phyloP scores from a whole-genome alignment of 2,888 invertebrate species.

The Drosophila suboccidentalis region DNA sequence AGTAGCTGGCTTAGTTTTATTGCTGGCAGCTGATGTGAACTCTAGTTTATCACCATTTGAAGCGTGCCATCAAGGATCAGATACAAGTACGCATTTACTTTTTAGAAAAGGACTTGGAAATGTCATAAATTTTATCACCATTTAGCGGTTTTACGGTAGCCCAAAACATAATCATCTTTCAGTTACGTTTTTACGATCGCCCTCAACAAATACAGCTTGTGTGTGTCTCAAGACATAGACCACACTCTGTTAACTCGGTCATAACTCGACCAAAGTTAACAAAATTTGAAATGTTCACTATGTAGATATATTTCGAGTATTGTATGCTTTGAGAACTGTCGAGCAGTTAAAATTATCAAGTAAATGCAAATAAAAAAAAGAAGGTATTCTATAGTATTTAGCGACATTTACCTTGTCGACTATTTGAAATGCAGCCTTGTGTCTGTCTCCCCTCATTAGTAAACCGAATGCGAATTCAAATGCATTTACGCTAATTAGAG shows the following conservation, averaged over 20 bases:
- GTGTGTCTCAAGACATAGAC: constrained; percentile 7
- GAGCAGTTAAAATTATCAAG: constrained; percentile 5
- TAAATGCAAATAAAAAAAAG: neutral
- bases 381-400: constrained; percentile 2
- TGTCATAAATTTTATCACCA: constrained; percentile 51
- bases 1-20: constrained; percentile 44
- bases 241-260: constrained; percentile 13
- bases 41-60: constrained; percentile 42
- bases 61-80: constrained; percentile 55
- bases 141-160: constrained; percentile 61
- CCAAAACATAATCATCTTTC: constrained; percentile 28
- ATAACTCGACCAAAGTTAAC: constrained; percentile 6
- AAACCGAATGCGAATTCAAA: constrained; percentile 16
- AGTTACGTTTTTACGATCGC: constrained; percentile 24
- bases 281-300: constrained; percentile 18
- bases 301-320: neutral
- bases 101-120: constrained; percentile 18
- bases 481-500: constrained; percentile 45
- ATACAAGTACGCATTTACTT: constrained; percentile 5
- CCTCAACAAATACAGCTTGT: constrained; percentile 46
- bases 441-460: constrained; percentile 13
- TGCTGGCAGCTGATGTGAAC: constrained; percentile 42
- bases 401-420: constrained; percentile 26
- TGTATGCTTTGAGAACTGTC: constrained; percentile 7
- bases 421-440: constrained; percentile 34